Percentiles rank a stretch among this genome's conserved stretches.
Evolutionary conservation across 2,888 invertebrate genomes (phyloP).

Genomic region (Cheilosia variabilis): DNA sequence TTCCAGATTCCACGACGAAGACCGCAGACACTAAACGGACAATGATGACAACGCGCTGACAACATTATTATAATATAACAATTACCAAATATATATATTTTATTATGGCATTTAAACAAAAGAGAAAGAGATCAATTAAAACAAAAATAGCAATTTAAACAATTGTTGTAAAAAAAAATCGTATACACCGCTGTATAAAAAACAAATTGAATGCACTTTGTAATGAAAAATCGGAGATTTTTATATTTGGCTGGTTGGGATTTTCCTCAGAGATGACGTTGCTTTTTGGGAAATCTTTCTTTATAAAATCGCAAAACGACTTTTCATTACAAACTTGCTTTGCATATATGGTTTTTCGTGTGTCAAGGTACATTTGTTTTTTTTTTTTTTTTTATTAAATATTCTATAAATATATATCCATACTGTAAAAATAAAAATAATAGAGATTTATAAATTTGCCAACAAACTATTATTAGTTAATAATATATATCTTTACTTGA

Average conservation of each 20-base stretch:
- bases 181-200: neutral
- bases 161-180: conserved; percentile 4
- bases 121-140: conserved; percentile 48
- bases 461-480: conserved; percentile 35
- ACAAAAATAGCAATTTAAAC: conserved; percentile 5
- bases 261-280: conserved; percentile 25
- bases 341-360: conserved; percentile 20
- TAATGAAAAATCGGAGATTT: conserved; percentile 42
- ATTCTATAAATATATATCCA: conserved; percentile 1
- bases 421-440: conserved; percentile 20
- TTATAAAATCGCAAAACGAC: conserved; percentile 26
- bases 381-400: conserved; percentile 11
- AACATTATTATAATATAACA: conserved; percentile 11
- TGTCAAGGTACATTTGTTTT: conserved; percentile 10
- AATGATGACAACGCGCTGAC: conserved; percentile 19
- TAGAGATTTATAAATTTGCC: conserved; percentile 44
- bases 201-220: conserved; percentile 43
- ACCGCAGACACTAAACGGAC: neutral
- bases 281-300: conserved; percentile 53
- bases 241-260: conserved; percentile 60
- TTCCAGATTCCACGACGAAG: conserved; percentile 3
- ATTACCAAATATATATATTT: conserved; percentile 52
- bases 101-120: conserved; percentile 27
- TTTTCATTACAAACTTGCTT: conserved; percentile 61
- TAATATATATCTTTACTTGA: conserved; percentile 41